Conservation (phyloP, 2,888 invertebrate species). For the Euzetes globulus region DNA sequence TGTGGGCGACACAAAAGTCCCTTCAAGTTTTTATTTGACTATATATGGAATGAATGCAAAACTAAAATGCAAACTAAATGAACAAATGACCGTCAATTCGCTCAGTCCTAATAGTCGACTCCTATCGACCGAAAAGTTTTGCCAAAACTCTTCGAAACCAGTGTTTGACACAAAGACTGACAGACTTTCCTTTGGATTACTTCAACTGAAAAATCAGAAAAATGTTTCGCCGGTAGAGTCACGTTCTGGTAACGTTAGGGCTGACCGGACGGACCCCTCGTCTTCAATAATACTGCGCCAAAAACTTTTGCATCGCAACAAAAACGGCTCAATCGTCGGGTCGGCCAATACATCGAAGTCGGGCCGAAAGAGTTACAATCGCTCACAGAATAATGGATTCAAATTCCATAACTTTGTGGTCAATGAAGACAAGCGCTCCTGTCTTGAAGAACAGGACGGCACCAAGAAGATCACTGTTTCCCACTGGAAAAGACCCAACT, state of each 20-base stretch:
- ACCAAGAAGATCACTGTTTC: constrained; percentile 43
- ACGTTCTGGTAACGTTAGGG: neutral
- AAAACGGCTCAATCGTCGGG: neutral
- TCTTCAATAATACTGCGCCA: constrained; percentile 21
- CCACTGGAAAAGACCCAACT: constrained; percentile 37
- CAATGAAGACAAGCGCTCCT: constrained; percentile 32
- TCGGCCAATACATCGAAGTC: neutral
- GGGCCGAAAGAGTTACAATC: constrained; percentile 8
- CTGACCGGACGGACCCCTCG: neutral
- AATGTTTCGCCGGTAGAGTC: neutral
- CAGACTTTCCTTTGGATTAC: constrained; percentile 13
- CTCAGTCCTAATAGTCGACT: neutral
- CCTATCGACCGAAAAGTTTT: neutral
- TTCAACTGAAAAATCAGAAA: neutral
- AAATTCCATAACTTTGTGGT: constrained; percentile 36
- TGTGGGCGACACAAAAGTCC: neutral
- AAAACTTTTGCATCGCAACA: constrained; percentile 14
- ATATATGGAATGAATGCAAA: constrained; percentile 30
- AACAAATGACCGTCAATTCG: constrained; percentile 26
- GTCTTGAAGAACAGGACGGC: constrained; percentile 41
- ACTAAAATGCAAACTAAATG: constrained; percentile 1
- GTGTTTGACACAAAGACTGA: neutral
- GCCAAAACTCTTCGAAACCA: neutral
- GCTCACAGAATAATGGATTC: constrained; percentile 23
- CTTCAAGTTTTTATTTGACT: constrained; percentile 1